Evolutionary conservation across 2,113 vertebrate species (phyloP).

Genomic region (Manacus vitellinus): DNA sequence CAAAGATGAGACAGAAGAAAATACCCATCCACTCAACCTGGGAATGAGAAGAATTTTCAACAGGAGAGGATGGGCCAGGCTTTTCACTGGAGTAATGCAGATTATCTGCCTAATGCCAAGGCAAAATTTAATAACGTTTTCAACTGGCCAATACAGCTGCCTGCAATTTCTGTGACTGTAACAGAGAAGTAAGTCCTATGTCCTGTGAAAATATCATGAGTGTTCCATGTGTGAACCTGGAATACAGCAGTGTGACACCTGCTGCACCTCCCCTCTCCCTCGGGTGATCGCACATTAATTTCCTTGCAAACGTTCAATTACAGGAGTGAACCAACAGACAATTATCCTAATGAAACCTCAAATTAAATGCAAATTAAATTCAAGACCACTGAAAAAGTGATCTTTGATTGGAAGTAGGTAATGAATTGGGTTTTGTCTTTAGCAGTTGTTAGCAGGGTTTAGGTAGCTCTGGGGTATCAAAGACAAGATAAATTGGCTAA

Average conservation of each 20-base stretch:
- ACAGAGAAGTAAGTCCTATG: background rate
- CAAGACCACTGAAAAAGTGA: constrained; percentile 26
- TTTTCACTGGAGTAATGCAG: background rate
- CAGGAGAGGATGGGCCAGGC: background rate
- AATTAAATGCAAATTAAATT: constrained; percentile 65
- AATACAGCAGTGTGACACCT: background rate
- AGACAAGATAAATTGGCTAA: constrained; percentile 4
- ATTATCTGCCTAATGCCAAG: background rate
- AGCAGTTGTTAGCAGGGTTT: background rate
- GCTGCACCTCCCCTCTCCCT: background rate
- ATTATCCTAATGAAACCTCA: constrained; percentile 55
- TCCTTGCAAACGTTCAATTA: constrained; percentile 59
- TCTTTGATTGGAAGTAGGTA: constrained; percentile 4
- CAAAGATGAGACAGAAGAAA: background rate
- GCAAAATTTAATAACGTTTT: background rate
- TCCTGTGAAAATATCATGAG: background rate
- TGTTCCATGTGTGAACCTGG: background rate
- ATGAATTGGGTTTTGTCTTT: background rate
- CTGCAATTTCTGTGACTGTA: background rate
- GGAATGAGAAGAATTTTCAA: background rate
- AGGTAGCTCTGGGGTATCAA: background rate
- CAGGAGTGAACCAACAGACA: constrained; percentile 39
- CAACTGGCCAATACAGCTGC: background rate
- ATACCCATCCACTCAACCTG: background rate
- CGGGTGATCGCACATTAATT: background rate